Base-by-base conservation (phyloP, 2,888 invertebrate species). In the Arrhopalites spinosus region DNA sequence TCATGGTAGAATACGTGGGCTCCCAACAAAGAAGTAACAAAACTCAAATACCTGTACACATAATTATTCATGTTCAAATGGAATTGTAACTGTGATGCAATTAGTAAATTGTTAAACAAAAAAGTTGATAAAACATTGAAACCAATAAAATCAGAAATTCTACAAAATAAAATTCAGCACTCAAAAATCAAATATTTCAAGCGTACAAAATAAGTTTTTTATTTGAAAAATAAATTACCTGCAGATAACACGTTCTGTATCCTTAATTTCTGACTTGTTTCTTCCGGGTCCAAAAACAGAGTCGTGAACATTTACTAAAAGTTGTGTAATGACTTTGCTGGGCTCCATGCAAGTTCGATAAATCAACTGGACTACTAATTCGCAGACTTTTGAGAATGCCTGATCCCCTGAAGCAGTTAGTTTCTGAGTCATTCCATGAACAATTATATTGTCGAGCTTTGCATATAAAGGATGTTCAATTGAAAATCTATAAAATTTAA, bases 1-100 rank as follows among this genome's bases (percentile, higher is more conserved):
- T 82, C 82, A 63, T 79, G 79, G 63, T 75, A 81, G 23, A 74
- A 78, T 23, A 82, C 77, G 56, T 82, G 81, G 8, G 80, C 77
- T 45, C 80, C 81, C 0, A 82, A 64, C 17, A 81, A 45, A 0
- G 79, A 77, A 2, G 78, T 80, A 25, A 78, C 76, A 47, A 82
- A 75, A 20, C 74, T 68, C 64, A 81, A 70, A 73, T 81, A 81
- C 2, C 82, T 78, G 25, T 72, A 73, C 11, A 76, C 25, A 59
- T 2, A 70, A 29, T 25, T 5, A 53, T 53, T 5, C 7, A n/a
- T 20, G n/a, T 13, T 7, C 5, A 67, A 15, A 29, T 29, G 5
- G 11, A 25, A 64, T 64, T 64, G 5, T 45, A 1, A 2, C 8
- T 20, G 11, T n/a, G 17, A 8, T 36, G 17, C 43, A 67, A 63